Conservation (phyloP, 2,797 vertebrate genomes). For the Pyrrhura leucotis region DNA sequence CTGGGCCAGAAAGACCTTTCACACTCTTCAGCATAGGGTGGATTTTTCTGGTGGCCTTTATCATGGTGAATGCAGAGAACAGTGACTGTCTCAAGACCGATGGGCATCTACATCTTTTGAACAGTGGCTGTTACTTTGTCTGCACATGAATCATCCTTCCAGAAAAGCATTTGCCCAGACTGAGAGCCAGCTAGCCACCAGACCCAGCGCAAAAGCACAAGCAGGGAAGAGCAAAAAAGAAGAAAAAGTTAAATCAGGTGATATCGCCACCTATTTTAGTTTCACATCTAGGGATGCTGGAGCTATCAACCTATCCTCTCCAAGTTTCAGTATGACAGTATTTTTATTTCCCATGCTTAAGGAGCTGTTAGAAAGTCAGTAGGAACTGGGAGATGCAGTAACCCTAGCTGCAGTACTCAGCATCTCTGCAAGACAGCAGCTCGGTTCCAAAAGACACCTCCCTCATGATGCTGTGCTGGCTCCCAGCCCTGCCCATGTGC, state of each 20-base stretch:
- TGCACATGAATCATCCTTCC: background rate
- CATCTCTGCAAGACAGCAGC: background rate
- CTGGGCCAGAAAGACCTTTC: background rate
- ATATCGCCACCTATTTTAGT: background rate
- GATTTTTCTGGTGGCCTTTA: background rate
- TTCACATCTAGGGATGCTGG: background rate
- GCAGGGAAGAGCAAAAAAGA: background rate
- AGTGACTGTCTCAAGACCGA: background rate
- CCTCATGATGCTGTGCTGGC: background rate
- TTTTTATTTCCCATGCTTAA: background rate
- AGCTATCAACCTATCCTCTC: background rate
- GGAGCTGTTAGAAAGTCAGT: background rate
- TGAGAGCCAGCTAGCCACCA: background rate
- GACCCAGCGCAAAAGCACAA: background rate
- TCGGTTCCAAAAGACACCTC: background rate
- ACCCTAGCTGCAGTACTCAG: background rate
- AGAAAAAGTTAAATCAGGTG: background rate
- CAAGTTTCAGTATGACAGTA: background rate
- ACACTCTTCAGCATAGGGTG: rapidly evolving
- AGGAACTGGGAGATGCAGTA: background rate
- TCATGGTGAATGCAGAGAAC: background rate
- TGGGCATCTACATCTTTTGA: background rate
- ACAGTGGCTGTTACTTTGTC: background rate
- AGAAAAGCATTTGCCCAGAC: background rate
- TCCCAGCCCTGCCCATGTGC: background rate